Percentiles rank a stretch among this genome's conserved stretches.
phyloP scores from a whole-genome alignment of 2,888 invertebrate genomes.

The Blomia tropicalis region DNA sequence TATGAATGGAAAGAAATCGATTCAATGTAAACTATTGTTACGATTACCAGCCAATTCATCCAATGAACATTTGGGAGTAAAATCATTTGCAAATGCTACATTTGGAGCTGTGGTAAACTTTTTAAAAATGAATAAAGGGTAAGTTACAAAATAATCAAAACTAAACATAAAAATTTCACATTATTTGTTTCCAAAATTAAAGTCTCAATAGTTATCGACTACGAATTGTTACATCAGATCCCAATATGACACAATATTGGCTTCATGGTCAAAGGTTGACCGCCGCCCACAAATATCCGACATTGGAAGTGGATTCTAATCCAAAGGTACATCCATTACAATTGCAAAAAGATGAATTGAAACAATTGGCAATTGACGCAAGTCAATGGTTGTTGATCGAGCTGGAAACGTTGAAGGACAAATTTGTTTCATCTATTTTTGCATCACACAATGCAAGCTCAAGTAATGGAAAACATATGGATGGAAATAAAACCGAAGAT shows the following conservation, averaged over 20 bases:
- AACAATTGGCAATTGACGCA: background rate
- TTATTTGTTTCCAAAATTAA: background rate
- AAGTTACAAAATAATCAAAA: background rate
- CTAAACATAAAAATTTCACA: background rate
- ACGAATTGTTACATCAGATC: slow-evolving; percentile 7
- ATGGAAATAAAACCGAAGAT: background rate
- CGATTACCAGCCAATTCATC: background rate
- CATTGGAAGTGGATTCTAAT: background rate
- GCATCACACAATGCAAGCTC: background rate
- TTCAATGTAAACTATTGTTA: background rate
- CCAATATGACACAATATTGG: slow-evolving; percentile 3
- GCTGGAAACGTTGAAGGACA: background rate
- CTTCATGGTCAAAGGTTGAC: background rate
- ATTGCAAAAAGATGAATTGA: background rate
- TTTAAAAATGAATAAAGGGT: background rate
- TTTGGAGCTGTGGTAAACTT: slow-evolving; percentile 7
- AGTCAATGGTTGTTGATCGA: background rate
- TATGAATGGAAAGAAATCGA: background rate
- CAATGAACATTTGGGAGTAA: background rate
- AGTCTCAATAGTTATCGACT: background rate
- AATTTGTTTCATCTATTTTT: background rate
- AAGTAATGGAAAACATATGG: background rate
- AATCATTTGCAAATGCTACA: background rate
- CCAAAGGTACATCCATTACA: background rate
- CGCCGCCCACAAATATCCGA: background rate